Evolutionary conservation across 2,113 vertebrate species (phyloP).

Genomic region (Nyctibius bracteatus): DNA sequence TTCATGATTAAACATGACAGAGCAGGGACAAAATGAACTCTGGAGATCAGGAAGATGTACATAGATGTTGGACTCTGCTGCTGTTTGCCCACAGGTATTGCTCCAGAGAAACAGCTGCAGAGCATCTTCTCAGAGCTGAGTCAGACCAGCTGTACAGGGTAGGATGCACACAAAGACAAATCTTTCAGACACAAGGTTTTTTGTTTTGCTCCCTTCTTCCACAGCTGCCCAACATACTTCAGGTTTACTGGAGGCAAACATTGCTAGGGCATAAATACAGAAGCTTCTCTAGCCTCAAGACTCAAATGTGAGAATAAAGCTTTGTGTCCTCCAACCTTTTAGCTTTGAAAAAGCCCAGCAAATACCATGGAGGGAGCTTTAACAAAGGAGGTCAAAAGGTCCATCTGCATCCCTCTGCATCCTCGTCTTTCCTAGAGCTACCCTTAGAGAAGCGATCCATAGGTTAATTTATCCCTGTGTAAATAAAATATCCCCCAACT

Average conservation of each 20-base stretch:
- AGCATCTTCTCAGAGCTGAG: slow-evolving; percentile 59
- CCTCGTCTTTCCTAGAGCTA: slow-evolving; percentile 20
- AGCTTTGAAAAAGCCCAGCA: slow-evolving; percentile 38
- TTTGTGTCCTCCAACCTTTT: slow-evolving; percentile 56
- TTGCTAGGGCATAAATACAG: slow-evolving; percentile 20
- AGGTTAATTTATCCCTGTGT: slow-evolving; percentile 31
- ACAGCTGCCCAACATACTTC: slow-evolving; percentile 53
- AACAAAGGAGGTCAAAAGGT: slow-evolving; percentile 53
- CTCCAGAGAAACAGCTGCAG: slow-evolving; percentile 74
- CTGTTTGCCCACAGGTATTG: slow-evolving; percentile 62
- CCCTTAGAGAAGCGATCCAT: neutral
- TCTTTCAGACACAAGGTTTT: slow-evolving; percentile 46
- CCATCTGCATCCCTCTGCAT: slow-evolving; percentile 35
- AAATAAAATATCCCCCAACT: slow-evolving; percentile 21
- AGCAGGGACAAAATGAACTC: slow-evolving; percentile 52
- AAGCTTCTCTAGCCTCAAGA: slow-evolving; percentile 43
- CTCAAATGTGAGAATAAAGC: slow-evolving; percentile 51
- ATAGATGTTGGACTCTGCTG: slow-evolving; percentile 22
- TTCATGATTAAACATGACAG: slow-evolving; percentile 67
- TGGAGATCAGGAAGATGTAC: slow-evolving; percentile 48
- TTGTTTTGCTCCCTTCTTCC: slow-evolving; percentile 36
- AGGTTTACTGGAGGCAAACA: slow-evolving; percentile 20
- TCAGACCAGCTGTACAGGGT: slow-evolving; percentile 67
- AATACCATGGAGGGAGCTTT: slow-evolving; percentile 15
- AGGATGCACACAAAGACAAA: slow-evolving; percentile 60